Percentiles rank a stretch among this genome's conserved stretches.
phyloP scores from a whole-genome alignment of 2,113 vertebrate species.

The Atlantisia rogersi region DNA sequence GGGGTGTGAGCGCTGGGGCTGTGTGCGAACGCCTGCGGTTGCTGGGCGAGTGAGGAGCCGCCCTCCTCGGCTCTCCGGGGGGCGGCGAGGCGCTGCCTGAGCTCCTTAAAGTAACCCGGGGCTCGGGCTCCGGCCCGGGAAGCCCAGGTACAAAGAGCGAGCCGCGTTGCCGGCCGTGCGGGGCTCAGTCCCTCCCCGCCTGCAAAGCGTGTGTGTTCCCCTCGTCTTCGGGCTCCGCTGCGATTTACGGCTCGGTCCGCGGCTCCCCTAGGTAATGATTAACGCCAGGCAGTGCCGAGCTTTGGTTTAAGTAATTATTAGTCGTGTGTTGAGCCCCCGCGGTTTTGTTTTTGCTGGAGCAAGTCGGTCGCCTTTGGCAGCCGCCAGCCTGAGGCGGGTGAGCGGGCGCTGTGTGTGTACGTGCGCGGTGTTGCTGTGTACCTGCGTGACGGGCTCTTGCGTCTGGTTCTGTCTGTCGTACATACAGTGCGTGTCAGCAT shows the following conservation, averaged over 20 bases:
- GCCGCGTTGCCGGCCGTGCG: rapidly evolving
- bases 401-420: neutral
- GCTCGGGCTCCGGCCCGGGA: neutral
- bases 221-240: rapidly evolving
- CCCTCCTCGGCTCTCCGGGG: no score
- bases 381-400: rapidly evolving
- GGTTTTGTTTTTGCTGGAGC: neutral
- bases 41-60: neutral
- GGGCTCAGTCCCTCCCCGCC: no score
- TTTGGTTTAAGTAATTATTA: neutral
- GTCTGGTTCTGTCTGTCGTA: rapidly evolving
- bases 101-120: neutral
- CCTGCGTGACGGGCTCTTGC: rapidly evolving
- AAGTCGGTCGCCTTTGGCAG: neutral
- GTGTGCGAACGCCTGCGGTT: no score
- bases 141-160: rapidly evolving
- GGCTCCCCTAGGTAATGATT: neutral
- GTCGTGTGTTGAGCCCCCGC: neutral
- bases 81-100: neutral
- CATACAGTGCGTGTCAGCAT: neutral
- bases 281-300: neutral
- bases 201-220: rapidly evolving
- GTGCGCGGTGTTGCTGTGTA: rapidly evolving
- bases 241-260: neutral
- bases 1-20: neutral